Conservation (phyloP, 1,140 invertebrate species). For the Armadillidium nasatum region DNA sequence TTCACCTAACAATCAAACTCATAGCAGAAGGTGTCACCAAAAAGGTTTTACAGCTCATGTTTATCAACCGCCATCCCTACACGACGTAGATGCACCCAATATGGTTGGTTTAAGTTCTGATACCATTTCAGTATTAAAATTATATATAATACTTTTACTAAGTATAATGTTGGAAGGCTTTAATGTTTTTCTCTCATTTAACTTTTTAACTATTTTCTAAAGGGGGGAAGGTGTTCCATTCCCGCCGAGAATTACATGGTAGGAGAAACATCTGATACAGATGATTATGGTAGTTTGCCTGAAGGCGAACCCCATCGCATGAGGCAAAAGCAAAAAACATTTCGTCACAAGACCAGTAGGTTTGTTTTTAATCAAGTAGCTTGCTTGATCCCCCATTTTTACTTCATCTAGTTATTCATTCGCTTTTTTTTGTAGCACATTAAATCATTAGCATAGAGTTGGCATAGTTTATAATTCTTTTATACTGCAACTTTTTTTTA, state of each 20-base stretch:
- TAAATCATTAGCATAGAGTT: not conserved
- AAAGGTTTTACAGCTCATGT: constrained; percentile 41
- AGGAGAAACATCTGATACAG: not conserved
- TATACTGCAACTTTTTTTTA: too few relatives aligned
- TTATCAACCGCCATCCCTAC: constrained; percentile 41
- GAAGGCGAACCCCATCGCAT: not conserved
- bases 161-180: too few relatives aligned
- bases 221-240: not conserved
- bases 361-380: not conserved
- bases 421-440: not conserved
- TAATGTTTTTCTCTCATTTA: too few relatives aligned
- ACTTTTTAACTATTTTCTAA: not conserved
- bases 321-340: not conserved
- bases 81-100: constrained; percentile 41
- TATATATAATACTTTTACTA: too few relatives aligned
- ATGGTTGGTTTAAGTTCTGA: constrained; percentile 21
- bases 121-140: too few relatives aligned
- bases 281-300: not conserved
- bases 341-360: constrained; percentile 2
- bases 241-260: not conserved
- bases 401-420: not conserved
- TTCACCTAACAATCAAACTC: constrained; percentile 28
- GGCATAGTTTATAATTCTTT: too few relatives aligned
- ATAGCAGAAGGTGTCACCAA: constrained; percentile 21
- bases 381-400: too few relatives aligned